These are phyloP conservation scores for Sebastes schlegelii DNA, from an alignment of 2,113 vertebrate species.

Conservation along the genomic window DNA sequence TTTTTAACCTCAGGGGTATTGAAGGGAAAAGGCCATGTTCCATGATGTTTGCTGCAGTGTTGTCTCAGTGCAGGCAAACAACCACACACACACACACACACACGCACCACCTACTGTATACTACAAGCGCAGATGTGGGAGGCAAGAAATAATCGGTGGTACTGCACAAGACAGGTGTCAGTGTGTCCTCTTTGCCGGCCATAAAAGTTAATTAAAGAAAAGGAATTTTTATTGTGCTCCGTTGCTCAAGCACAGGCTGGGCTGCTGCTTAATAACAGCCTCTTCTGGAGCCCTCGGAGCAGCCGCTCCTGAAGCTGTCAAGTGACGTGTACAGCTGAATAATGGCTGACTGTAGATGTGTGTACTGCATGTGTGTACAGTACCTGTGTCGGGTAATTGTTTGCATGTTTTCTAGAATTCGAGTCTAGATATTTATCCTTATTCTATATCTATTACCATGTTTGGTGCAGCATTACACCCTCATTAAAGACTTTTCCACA, in stretches of 20 bases:
- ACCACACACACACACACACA: constrained; percentile 13
- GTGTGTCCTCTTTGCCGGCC: constrained; percentile 75
- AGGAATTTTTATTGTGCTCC: constrained; percentile 78
- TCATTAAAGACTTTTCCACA: not conserved
- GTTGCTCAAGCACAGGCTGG: constrained; percentile 59
- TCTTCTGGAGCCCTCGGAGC: constrained; percentile 52
- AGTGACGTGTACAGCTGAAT: constrained; percentile 58
- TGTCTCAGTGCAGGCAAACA: constrained; percentile 5
- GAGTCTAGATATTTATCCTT: constrained; percentile 23
- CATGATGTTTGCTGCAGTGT: constrained; percentile 22
- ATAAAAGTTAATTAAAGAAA: constrained; percentile 85
- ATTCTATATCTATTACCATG: not conserved
- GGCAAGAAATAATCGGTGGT: constrained; percentile 65
- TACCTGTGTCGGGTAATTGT: constrained; percentile 27
- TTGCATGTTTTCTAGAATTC: constrained; percentile 33
- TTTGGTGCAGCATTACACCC: not conserved
- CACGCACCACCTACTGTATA: constrained; percentile 10
- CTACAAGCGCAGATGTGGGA: constrained; percentile 34
- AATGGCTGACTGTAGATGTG: constrained; percentile 57
- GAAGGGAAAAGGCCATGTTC: constrained; percentile 2
- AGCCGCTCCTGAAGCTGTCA: constrained; percentile 71
- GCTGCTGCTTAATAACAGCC: constrained; percentile 74
- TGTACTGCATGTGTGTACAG: constrained; percentile 27
- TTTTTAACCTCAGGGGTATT: constrained; percentile 19
- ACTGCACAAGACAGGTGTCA: constrained; percentile 77